phyloP scores from a whole-genome alignment of 2,113 vertebrate species.

The Amphiprion percula region DNA sequence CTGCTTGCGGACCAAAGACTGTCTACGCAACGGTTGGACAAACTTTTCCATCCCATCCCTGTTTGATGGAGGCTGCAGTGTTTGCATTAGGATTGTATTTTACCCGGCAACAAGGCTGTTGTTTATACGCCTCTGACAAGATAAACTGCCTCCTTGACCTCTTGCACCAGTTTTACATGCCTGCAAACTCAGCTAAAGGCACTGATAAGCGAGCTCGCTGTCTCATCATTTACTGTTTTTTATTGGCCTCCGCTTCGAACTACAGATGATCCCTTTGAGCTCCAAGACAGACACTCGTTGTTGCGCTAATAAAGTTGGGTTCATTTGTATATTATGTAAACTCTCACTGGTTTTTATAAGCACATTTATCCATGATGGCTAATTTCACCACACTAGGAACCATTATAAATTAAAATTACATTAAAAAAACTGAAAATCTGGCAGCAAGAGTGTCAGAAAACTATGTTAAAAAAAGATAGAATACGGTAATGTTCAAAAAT shows the following conservation, averaged over 20 bases:
- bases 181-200: background rate
- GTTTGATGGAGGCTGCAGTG: background rate
- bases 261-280: background rate
- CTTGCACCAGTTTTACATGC: background rate
- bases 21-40: too few relatives aligned
- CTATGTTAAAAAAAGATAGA: too few relatives aligned
- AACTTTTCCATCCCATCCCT: too few relatives aligned
- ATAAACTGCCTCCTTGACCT: background rate
- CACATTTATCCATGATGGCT: too few relatives aligned
- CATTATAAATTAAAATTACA: too few relatives aligned
- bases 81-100: background rate
- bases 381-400: too few relatives aligned
- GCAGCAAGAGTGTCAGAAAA: too few relatives aligned
- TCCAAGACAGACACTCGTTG: background rate
- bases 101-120: slow-evolving; percentile 4
- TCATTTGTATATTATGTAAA: background rate
- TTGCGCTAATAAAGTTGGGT: background rate
- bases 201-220: slow-evolving; percentile 3
- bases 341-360: too few relatives aligned
- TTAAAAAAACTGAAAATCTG: too few relatives aligned
- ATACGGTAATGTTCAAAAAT: too few relatives aligned
- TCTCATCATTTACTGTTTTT: slow-evolving; percentile 2
- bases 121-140: background rate
- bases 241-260: background rate
- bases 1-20: too few relatives aligned